phyloP scores from a whole-genome alignment of 64 coral and sea anemone genomes.

The Montipora efflorescens region DNA sequence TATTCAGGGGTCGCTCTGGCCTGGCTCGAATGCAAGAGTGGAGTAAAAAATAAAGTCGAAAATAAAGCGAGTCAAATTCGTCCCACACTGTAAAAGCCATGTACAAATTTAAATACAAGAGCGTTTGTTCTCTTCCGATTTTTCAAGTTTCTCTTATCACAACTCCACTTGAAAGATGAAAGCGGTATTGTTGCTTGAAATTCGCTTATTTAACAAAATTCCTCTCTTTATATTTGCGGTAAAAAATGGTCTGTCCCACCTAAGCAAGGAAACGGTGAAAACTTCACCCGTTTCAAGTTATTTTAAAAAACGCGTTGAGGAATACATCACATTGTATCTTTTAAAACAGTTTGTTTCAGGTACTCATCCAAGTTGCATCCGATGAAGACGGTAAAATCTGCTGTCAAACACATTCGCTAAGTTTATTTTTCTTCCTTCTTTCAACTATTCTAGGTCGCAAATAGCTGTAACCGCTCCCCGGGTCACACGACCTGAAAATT shows the following conservation, averaged over 20 bases:
- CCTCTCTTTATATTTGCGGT: not conserved
- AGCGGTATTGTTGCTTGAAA: conserved; percentile 51
- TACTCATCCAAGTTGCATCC: not conserved
- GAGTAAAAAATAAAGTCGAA: not conserved
- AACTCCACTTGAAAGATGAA: conserved; percentile 27
- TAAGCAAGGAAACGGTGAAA: not conserved
- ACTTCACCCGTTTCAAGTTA: not conserved
- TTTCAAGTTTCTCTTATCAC: conserved; percentile 30
- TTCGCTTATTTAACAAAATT: conserved; percentile 54
- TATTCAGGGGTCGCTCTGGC: conserved; percentile 47
- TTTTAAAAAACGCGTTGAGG: not conserved
- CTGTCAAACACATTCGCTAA: not conserved
- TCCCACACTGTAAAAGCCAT: not conserved
- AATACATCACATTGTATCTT: not conserved
- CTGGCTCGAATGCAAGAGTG: conserved; percentile 44
- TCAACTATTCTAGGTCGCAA: not conserved
- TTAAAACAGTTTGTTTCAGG: not conserved
- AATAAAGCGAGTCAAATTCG: not conserved
- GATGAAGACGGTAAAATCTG: not conserved
- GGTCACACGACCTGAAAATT: conserved; percentile 36
- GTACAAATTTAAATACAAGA: conserved; percentile 14
- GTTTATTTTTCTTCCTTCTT: conserved; percentile 37
- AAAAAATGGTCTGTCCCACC: not conserved
- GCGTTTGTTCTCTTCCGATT: not conserved
- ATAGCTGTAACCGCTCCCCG: conserved; percentile 25